Evolutionary conservation across 1,140 invertebrate species (phyloP).

Genomic region (Macrobrachium nipponense): DNA sequence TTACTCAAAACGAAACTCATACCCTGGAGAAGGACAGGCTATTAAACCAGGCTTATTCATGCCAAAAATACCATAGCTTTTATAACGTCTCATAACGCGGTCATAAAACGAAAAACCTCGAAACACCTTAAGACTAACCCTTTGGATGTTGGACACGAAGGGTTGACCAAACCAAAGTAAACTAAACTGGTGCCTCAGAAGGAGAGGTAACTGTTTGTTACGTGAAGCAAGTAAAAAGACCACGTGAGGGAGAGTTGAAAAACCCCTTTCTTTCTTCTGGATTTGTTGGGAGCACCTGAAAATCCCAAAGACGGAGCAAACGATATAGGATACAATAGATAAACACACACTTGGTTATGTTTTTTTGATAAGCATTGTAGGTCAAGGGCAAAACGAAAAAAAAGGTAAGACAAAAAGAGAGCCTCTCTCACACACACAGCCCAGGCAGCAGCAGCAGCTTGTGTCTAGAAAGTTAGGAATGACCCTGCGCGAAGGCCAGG

Average conservation of each 20-base stretch:
- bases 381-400: constrained; percentile 44
- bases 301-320: neutral
- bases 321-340: neutral
- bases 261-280: no score
- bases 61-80: no score
- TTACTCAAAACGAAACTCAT: neutral
- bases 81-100: no score
- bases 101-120: no score
- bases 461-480: constrained; percentile 48
- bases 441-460: neutral
- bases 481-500: constrained; percentile 51
- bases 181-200: no score
- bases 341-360: neutral
- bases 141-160: no score
- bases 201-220: no score
- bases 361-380: constrained; percentile 32
- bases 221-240: no score
- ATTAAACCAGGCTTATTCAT: neutral
- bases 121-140: no score
- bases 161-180: no score
- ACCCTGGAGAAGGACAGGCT: neutral
- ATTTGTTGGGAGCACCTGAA: no score
- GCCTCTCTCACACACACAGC: neutral
- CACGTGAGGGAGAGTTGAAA: no score
- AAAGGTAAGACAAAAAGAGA: constrained; percentile 45